Evolutionary conservation across 2,797 vertebrate species (phyloP).

Genomic region (Cirrhinus mrigala): DNA sequence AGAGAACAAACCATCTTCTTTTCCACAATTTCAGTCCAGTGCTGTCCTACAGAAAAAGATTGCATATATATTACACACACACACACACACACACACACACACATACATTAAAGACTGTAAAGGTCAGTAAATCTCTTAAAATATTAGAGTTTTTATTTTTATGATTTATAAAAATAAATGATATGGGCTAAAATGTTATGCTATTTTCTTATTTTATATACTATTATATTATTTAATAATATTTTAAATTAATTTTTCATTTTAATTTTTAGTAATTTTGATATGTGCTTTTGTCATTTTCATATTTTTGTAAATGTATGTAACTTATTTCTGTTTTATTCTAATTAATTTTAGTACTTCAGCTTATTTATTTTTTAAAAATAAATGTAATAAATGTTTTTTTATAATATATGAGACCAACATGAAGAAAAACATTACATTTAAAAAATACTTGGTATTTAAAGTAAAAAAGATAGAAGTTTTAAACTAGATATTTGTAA

Average conservation of each 20-base stretch:
- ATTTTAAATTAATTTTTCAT: no score
- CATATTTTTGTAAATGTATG: no score
- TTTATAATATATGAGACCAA: not conserved
- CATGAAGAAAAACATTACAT: not conserved
- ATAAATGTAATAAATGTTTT: no score
- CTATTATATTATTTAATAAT: not conserved
- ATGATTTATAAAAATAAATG: not conserved
- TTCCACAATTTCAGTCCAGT: constrained; percentile 91
- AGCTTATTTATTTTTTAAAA: not conserved
- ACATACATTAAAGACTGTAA: no score
- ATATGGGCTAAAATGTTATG: not conserved
- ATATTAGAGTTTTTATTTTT: not conserved
- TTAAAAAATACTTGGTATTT: not conserved
- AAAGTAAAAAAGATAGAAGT: not conserved
- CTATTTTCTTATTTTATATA: no score
- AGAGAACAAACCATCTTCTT: constrained; percentile 92
- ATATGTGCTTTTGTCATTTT: no score
- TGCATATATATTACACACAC: no score
- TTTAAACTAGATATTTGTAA: not conserved
- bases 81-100: no score
- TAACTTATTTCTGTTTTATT: no score
- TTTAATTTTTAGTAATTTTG: no score
- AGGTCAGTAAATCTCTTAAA: no score
- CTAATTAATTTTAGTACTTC: not conserved
- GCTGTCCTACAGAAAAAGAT: constrained; percentile 83